Conservation (phyloP, 2,888 invertebrate genomes). For the Sthenelais limicola region DNA sequence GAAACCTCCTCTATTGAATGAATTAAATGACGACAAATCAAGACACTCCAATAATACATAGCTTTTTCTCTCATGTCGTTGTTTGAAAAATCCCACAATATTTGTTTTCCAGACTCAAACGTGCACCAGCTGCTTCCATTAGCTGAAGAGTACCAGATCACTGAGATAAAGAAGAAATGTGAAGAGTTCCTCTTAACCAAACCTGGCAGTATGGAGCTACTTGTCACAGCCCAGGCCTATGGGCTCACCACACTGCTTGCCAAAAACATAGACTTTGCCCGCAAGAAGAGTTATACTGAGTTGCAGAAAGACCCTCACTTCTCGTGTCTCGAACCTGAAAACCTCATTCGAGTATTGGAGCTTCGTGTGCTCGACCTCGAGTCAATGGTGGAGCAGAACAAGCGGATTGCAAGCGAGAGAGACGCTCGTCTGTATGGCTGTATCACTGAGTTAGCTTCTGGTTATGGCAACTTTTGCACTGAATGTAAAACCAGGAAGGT, state of each 20-base stretch:
- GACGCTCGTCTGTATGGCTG: constrained; percentile 53
- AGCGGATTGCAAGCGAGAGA: constrained; percentile 48
- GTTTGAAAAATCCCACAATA: too few relatives aligned
- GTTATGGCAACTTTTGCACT: constrained; percentile 55
- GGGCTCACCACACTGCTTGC: constrained; percentile 54
- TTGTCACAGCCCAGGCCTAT: constrained; percentile 61
- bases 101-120: constrained; percentile 66
- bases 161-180: constrained; percentile 69
- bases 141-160: constrained; percentile 72
- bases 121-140: constrained; percentile 71
- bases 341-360: constrained; percentile 57
- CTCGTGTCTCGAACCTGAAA: constrained; percentile 55
- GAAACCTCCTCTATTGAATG: background rate
- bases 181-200: constrained; percentile 68
- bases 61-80: too few relatives aligned
- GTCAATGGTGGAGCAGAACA: constrained; percentile 34
- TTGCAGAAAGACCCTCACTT: constrained; percentile 58
- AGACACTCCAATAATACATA: too few relatives aligned
- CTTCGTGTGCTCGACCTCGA: constrained; percentile 49
- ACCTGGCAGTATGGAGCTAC: constrained; percentile 60
- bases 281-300: constrained; percentile 59
- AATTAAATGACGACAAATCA: background rate
- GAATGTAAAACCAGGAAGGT: constrained; percentile 54
- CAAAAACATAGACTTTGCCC: constrained; percentile 60
- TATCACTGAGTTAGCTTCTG: constrained; percentile 53